Percentiles rank a stretch among this genome's conserved stretches.
Conservation (phyloP, 2,797 vertebrate genomes). For the Picus viridis region DNA sequence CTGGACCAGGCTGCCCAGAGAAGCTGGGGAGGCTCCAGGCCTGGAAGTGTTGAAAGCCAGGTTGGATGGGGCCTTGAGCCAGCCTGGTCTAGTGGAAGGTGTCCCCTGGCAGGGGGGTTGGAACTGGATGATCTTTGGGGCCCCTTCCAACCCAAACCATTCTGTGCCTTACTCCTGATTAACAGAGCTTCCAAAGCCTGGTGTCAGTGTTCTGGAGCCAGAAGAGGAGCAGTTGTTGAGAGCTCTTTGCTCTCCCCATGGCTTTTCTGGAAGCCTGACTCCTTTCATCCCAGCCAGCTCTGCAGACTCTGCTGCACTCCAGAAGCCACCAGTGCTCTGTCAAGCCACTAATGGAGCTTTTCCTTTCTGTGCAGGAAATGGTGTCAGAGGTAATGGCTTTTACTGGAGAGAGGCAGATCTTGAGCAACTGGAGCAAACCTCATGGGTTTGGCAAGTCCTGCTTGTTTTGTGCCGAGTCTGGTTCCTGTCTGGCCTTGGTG, state of each 20-base stretch:
- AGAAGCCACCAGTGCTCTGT: background rate
- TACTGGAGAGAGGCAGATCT: slow-evolving; percentile 54
- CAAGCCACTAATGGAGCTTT: slow-evolving; percentile 24
- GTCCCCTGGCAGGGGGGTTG: too few species aligned
- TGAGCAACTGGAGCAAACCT: slow-evolving; percentile 60
- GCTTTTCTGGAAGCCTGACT: background rate
- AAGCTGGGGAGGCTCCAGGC: too few species aligned
- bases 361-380: slow-evolving; percentile 56
- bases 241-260: background rate
- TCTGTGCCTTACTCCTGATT: background rate
- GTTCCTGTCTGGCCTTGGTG: slow-evolving; percentile 18
- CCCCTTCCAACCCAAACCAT: too few species aligned
- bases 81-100: too few species aligned
- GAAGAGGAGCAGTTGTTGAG: background rate
- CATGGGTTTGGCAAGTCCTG: slow-evolving; percentile 53
- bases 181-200: background rate
- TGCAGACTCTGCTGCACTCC: slow-evolving; percentile 3
- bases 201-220: background rate
- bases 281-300: background rate
- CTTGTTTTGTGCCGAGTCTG: background rate
- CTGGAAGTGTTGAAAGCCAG: too few species aligned
- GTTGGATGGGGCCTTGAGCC: too few species aligned
- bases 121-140: too few species aligned
- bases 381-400: slow-evolving; percentile 64
- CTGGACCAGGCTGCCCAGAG: too few species aligned